Base-by-base conservation (phyloP, 2,113 vertebrate species). In the Ciconia stormi region DNA sequence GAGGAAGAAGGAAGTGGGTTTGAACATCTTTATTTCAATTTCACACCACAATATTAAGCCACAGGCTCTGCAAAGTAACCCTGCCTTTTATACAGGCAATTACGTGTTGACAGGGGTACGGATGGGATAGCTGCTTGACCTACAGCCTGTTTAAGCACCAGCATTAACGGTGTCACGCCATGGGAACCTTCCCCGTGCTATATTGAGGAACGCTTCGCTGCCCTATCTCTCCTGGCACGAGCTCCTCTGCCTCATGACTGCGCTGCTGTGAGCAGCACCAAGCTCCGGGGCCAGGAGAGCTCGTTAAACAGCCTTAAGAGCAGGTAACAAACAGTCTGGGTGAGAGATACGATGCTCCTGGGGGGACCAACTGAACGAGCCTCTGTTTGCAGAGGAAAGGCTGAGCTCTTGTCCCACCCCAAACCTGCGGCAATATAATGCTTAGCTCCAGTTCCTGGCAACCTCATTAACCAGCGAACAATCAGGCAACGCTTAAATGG, bases 161-260 rank as follows among this genome's bases (percentile, higher is more conserved):
- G 58, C 47, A 25, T 2, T 2, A 16, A 73, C 1, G 1, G 38
- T 76, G 69, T 87, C 26, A 0, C 77, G n/a, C 38, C 3, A 3
- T 1, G 2, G 27, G 38, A 83, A 53, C 71, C 55, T 32, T 73
- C 66, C 29, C 47, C 0, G 0, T 53, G 67, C 79, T 91, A 84
- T 77, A 95, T 0, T 34, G 50, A 95, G 97, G 84, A 98, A 96
- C 49, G 18, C 73, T 92, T 96, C 8, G 38, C 50, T 92, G 96
- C 88, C 66, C 92, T 97, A 90, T 96, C 97, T 97, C 91, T 92
- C 40, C 93, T 97, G 97, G 97, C 94, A 85, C 5, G 2, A 86
- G 65, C 59, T 74, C 80, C 63, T 74, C 90, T 86, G 76, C 87
- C 95, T 50, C 73, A 20, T 94, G 96, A 97, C 95, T 46, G 40